These are phyloP conservation scores for Heliconius nattereri DNA, from an alignment of 1,140 invertebrate species.

Conservation along the genomic window DNA sequence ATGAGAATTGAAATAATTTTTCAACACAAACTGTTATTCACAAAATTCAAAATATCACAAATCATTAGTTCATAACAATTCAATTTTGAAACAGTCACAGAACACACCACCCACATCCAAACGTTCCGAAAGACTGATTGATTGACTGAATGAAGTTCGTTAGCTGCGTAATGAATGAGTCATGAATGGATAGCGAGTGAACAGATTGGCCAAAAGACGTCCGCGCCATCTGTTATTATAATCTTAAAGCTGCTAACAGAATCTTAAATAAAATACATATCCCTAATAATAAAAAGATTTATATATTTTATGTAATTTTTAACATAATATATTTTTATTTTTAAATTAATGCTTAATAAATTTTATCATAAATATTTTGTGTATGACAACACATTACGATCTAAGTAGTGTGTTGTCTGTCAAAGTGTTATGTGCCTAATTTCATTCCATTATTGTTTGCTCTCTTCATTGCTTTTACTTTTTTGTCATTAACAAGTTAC, in stretches of 20 bases:
- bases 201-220: not conserved
- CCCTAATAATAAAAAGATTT: not conserved
- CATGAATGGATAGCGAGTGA: constrained; percentile 37
- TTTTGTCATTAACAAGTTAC: constrained; percentile 43
- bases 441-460: constrained; percentile 37
- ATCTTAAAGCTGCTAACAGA: constrained; percentile 4
- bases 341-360: not conserved
- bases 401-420: not conserved
- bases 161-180: constrained; percentile 29
- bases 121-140: constrained; percentile 54
- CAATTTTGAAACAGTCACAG: constrained; percentile 30
- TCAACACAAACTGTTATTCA: constrained; percentile 36
- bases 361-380: constrained; percentile 5
- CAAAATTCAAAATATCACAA: constrained; percentile 37
- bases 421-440: constrained; percentile 34
- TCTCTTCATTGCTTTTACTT: constrained; percentile 35
- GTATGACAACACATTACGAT: constrained; percentile 6
- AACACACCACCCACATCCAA: constrained; percentile 33
- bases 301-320: not conserved
- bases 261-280: not conserved
- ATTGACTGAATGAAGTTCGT: constrained; percentile 49
- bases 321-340: not conserved
- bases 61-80: constrained; percentile 40
- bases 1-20: constrained; percentile 16
- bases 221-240: constrained; percentile 38